Evolutionary conservation across 2,888 invertebrate species (phyloP), one percentile per base, ranked within the genome.

Genomic region (Pseudanteris insignis): DNA sequence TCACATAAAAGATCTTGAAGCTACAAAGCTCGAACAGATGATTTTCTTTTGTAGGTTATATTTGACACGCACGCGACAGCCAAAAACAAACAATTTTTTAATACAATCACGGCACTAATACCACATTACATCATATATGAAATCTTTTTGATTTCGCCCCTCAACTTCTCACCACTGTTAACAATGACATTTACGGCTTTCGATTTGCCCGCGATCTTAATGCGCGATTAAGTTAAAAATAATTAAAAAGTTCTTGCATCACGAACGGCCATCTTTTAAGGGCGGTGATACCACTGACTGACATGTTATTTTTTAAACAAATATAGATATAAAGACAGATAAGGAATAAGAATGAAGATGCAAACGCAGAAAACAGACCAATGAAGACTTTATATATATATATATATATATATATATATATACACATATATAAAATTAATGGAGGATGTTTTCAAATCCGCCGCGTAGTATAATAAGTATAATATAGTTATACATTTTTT

Each of bases 231-330:
- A 64, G 53, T 64, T 62, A 70, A 69, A 70, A 60, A 72, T 69
- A 69, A 68, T 67, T 70, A 51, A 67, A 67, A 67, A 69, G 68
- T 66, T 64, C 67, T 69, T 68, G 65, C 67, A 68, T 69, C 65
- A 67, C 67, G 67, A 66, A 69, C 70, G 69, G 73, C 71, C 72
- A 72, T 72, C 63, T 70, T 71, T 73, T 60, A 66, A 67, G 63
- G 65, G 65, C 66, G 67, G 65, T 65, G 70, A 70, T 66, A 69
- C 69, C n/a, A n/a, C n/a, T n/a, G 71, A 67, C 68, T 59, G 71
- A 62, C 67, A 62, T 63, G 57, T 60, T 18, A 18, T 18, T 18
- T 41, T 46, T 59, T 11, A 29, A 32, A 53, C 41, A 34, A 38
- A 50, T 9, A 25, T 21, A 21, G 21, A 1, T 10, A 9, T 7